Evolutionary conservation across 2,797 vertebrate species (phyloP), one percentile per base, ranked within the genome.

Genomic region (Xyrichtys novacula): DNA sequence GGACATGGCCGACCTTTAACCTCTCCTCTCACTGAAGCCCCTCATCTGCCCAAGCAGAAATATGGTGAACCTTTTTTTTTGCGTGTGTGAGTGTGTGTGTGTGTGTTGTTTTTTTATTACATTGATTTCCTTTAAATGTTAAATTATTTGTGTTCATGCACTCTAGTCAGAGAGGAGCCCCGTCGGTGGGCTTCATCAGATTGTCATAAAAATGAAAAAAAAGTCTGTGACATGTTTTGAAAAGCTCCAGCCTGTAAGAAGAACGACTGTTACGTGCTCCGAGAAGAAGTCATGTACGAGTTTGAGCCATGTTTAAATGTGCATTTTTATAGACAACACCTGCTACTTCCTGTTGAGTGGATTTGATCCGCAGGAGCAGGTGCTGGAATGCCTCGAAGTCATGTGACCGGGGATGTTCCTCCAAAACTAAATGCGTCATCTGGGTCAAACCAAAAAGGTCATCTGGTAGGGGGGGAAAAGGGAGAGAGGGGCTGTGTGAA

Each of bases 1-100:
- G 93, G 97, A 98, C 90, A 97, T 98, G 94, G 95, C 95, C 88
- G 96, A 98, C 89, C 95, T 99, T 87, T 98, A 95, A 95, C 88
- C 90, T 84, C 64, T 70, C 63, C 59, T 28, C 54, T 76, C 8
- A 16, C 80, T 72, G 78, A 80, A 86, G 87, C 76, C 32, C n/a
- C 11, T 12, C 32, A 9, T 11, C 32, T 12, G 80, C 83, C 85
- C 85, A 52, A 80, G 83, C 83, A 82, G 81, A 44, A 74, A 82
- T 68, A 71, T 77, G 77, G 76, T 88, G 83, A 90, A 85, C n/a
- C n/a, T n/a, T 77, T 79, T 89, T 91, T 88, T 88, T 81, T 76
- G 74, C 86, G 83, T 83, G 83, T 83, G 79, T 42, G 78, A 1
- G 84, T 84, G 88, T 65, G 80, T 58, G 69, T 79, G 70, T 66